Base-by-base conservation (phyloP, 2,113 vertebrate genomes). In the Taurulus bubalis region DNA sequence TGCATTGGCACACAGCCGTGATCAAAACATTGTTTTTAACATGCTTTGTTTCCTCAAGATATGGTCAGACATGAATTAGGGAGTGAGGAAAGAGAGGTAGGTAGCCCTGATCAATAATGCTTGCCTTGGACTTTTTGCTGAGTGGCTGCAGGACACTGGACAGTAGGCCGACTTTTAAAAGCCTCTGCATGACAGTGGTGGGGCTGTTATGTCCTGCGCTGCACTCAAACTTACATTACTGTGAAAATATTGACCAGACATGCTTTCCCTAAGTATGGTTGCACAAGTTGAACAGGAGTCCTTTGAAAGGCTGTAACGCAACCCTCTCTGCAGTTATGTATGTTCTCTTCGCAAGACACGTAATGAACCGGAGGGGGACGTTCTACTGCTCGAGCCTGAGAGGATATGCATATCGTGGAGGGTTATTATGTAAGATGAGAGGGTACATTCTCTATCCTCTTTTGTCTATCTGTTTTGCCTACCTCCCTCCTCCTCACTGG, bases 391-490 rank as follows among this genome's bases (percentile, higher is more conserved):
- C 3, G 51, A 22, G 66, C 85, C 74, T 12, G 68, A 79, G 53
- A 68, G 60, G 49, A 85, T 65, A 75, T 86, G 83, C 75, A 51
- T 67, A 55, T 75, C 9, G 45, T 49, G 49, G 58, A 79, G 51
- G 2, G 56, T 79, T 75, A 76, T 91, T 93, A 78, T 68, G 42
- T 89, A 93, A 93, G 85, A 86, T 42, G 71, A 75, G 83, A 82
- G 79, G 60, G 28, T 75, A 16, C 79, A 63, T 83, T 91, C 77
- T 62, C 87, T 83, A 47, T 75, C 74, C 66, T 86, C 86, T 73
- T 91, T 90, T 91, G 83, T 91, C 18, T 84, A 68, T 51, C 58
- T 71, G 18, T 42, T 71, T 87, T 42, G 20, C 59, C 12, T 28
- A 32, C 51, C 79, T 86, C 80, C 75, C 83, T 85, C 87, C 56